Conservation (phyloP, 2,113 vertebrate genomes). For the Platichthys stellatus region DNA sequence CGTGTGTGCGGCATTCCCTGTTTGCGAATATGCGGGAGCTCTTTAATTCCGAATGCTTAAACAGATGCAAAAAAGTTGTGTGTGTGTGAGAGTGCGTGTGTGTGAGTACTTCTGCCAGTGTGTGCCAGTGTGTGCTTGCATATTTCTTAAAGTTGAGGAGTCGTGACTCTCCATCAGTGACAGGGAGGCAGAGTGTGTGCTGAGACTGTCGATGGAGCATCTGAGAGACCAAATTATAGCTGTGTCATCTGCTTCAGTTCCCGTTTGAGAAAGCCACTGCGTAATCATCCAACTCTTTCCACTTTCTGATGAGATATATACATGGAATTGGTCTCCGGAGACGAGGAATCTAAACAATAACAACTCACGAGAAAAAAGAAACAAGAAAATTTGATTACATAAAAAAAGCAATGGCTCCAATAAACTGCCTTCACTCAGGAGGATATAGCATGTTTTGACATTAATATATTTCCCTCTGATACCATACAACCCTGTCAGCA, state of each 20-base stretch:
- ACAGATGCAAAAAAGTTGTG: slow-evolving; percentile 52
- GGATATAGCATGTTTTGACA: neutral
- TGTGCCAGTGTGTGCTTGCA: slow-evolving; percentile 44
- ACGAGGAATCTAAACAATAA: slow-evolving; percentile 50
- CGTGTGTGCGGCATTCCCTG: slow-evolving; percentile 15
- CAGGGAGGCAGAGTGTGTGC: slow-evolving; percentile 71
- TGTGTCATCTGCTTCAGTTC: slow-evolving; percentile 78
- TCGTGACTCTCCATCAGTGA: slow-evolving; percentile 79
- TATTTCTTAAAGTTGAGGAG: slow-evolving; percentile 73
- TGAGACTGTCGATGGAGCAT: slow-evolving; percentile 77
- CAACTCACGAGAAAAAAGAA: neutral
- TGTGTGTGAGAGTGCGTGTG: slow-evolving; percentile 34
- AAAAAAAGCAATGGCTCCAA: neutral
- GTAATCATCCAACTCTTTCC: slow-evolving; percentile 67
- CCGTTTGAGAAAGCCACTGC: slow-evolving; percentile 65
- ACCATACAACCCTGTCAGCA: neutral
- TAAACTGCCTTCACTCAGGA: neutral
- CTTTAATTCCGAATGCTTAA: slow-evolving; percentile 70
- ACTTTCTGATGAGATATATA: slow-evolving; percentile 65
- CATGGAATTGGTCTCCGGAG: slow-evolving; percentile 52
- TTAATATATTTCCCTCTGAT: neutral
- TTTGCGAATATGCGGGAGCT: slow-evolving; percentile 39
- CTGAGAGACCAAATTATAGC: slow-evolving; percentile 78
- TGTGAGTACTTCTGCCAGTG: neutral
- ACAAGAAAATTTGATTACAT: neutral